Percentiles rank a stretch among this genome's conserved stretches.
These are phyloP conservation scores for Meteorus colon DNA, from an alignment of 2,888 invertebrate species.

Conservation along the genomic window DNA sequence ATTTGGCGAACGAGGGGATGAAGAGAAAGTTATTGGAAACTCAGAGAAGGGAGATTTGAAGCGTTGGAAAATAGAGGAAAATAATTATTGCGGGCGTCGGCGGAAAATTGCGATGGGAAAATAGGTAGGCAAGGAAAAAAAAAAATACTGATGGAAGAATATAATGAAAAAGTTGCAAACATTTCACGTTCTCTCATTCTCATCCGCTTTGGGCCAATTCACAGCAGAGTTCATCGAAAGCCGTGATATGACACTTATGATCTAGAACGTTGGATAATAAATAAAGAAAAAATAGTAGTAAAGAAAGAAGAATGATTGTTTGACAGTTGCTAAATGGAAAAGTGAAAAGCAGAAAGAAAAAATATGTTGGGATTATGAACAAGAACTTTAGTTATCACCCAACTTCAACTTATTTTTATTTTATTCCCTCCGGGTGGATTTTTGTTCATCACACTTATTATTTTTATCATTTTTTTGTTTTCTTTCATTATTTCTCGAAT, in stretches of 20 bases:
- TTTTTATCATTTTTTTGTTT: not conserved
- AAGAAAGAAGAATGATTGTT: not conserved
- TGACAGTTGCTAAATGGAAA: not conserved
- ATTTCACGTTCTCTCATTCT: constrained; percentile 4
- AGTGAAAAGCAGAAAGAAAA: not conserved
- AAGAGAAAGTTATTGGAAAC: not conserved
- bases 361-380: not conserved
- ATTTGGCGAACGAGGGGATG: constrained; percentile 5
- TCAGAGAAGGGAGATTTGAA: not conserved
- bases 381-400: not conserved
- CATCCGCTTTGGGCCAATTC: not conserved
- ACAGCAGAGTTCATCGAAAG: not conserved
- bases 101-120: constrained; percentile 18
- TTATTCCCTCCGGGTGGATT: not conserved
- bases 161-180: constrained; percentile 19
- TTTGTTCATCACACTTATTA: not conserved
- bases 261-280: not conserved
- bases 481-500: not conserved
- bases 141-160: not conserved
- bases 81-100: constrained; percentile 27
- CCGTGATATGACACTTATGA: not conserved
- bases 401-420: not conserved
- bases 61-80: constrained; percentile 18
- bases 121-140: not conserved
- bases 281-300: not conserved